Evolutionary conservation across 2,113 vertebrate genomes (phyloP).

Genomic region (Callaeas wilsoni): DNA sequence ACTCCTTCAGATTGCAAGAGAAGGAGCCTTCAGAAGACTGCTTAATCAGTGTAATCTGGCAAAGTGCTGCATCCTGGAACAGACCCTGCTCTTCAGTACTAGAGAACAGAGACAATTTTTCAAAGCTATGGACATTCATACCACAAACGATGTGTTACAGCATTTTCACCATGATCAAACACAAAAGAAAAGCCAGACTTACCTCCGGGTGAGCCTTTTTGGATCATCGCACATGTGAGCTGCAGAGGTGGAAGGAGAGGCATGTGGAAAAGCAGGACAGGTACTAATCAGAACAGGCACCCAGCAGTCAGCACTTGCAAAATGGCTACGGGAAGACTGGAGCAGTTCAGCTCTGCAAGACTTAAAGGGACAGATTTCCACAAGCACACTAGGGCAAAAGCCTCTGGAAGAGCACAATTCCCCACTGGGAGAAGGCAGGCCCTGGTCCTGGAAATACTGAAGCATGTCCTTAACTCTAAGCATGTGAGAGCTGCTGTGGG

Average conservation of each 20-base stretch:
- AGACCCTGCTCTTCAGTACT: not conserved
- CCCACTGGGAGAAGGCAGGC: conserved; percentile 12
- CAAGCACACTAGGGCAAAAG: not conserved
- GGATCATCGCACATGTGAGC: not conserved
- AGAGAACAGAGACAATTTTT: conserved; percentile 26
- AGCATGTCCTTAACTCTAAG: not conserved
- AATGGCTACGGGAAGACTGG: not conserved
- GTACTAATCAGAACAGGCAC: conserved; percentile 3
- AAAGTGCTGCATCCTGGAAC: not conserved
- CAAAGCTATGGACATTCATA: not conserved
- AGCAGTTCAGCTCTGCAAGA: conserved; percentile 6
- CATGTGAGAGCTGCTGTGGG: not conserved
- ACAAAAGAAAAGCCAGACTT: conserved; percentile 20
- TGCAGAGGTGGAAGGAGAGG: not conserved
- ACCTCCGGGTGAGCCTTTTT: not conserved
- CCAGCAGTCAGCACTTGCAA: conserved; percentile 34
- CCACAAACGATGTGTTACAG: not conserved
- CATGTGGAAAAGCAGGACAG: not conserved
- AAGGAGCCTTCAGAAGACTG: not conserved
- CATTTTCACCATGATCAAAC: not conserved
- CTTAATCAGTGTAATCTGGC: not conserved
- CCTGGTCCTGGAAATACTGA: not conserved
- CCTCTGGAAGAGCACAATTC: not conserved
- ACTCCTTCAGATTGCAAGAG: not conserved
- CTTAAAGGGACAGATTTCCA: conserved; percentile 56